phyloP scores from a whole-genome alignment of 2,797 vertebrate species.

The Cryptoblepharus egeriae region DNA sequence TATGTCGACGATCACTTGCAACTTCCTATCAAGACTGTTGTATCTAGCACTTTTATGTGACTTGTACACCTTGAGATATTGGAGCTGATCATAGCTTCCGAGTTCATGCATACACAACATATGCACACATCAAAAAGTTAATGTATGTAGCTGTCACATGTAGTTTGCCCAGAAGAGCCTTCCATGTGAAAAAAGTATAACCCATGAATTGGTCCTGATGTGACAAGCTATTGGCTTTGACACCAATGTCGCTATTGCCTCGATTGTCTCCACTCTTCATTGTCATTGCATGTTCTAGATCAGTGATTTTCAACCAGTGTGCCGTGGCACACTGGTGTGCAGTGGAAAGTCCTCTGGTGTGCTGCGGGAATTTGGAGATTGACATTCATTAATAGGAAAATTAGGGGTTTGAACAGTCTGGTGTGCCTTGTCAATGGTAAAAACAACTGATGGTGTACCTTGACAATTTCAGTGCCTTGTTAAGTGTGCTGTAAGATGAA shows the following conservation, averaged over 20 bases:
- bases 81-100: background rate
- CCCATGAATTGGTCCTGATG: background rate
- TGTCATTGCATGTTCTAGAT: background rate
- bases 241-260: conserved; percentile 26
- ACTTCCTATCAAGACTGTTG: no score
- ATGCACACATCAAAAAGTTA: background rate
- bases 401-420: no score
- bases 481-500: no score
- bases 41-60: background rate
- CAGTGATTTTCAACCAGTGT: no score
- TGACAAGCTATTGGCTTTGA: conserved; percentile 32
- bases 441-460: no score
- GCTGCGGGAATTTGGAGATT: no score
- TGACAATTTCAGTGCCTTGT: no score
- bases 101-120: no score
- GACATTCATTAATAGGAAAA: no score
- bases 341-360: no score
- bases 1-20: background rate
- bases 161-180: background rate
- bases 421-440: no score
- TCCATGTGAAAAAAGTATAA: background rate
- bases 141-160: background rate
- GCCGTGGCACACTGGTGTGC: no score
- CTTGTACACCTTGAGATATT: background rate
- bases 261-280: background rate